Percentiles rank a stretch among this genome's conserved stretches.
These are phyloP conservation scores for Typhlomys cinereus DNA, from an alignment of 2,113 vertebrate genomes.

Conservation along the genomic window DNA sequence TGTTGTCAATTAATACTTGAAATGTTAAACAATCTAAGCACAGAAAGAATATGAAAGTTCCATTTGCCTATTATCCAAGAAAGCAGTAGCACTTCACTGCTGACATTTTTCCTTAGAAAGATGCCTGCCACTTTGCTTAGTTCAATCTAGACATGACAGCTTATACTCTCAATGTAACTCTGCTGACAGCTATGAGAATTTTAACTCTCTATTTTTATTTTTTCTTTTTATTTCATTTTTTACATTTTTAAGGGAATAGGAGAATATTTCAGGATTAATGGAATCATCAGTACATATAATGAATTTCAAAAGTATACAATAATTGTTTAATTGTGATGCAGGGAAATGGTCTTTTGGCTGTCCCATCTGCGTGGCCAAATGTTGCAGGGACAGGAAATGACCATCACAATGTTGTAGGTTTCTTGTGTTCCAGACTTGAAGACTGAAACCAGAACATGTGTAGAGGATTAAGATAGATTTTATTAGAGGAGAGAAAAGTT, in stretches of 20 bases:
- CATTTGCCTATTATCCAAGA: slow-evolving; percentile 41
- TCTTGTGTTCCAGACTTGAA: too few relatives aligned
- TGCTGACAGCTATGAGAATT: background rate
- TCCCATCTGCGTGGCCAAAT: too few relatives aligned
- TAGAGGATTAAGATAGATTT: too few relatives aligned
- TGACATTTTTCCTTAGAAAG: slow-evolving; percentile 27
- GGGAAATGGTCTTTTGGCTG: too few relatives aligned
- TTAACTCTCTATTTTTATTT: background rate
- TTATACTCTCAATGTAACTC: background rate
- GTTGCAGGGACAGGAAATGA: too few relatives aligned
- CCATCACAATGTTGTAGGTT: too few relatives aligned
- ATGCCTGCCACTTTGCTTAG: slow-evolving; percentile 9
- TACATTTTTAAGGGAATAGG: background rate
- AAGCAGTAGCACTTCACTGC: background rate
- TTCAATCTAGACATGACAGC: slow-evolving; percentile 10
- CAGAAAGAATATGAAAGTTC: slow-evolving; percentile 16
- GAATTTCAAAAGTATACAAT: background rate
- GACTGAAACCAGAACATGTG: too few relatives aligned
- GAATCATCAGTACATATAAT: background rate
- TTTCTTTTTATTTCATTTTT: background rate
- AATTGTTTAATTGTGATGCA: too few relatives aligned
- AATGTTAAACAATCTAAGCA: slow-evolving; percentile 26
- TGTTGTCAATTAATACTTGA: slow-evolving; percentile 39
- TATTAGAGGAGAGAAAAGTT: too few relatives aligned
- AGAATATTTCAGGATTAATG: background rate